Percentiles rank a stretch among this genome's conserved stretches.
Evolutionary conservation across 2,113 vertebrate genomes (phyloP).

Genomic region (Apaloderma vittatum): DNA sequence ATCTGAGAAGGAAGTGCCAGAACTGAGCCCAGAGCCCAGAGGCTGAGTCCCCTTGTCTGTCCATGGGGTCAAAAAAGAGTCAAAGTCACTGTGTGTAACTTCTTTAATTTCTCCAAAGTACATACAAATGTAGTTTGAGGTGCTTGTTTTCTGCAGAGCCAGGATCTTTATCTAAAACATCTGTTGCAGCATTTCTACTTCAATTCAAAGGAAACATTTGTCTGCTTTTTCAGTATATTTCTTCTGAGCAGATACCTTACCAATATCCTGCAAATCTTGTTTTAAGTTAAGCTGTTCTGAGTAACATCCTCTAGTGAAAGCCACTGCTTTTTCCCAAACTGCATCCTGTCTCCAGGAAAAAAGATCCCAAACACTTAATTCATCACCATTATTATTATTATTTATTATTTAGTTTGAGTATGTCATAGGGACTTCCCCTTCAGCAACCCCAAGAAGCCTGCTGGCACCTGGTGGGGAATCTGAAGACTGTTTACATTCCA

Average conservation of each 20-base stretch:
- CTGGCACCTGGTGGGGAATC: slow-evolving; percentile 60
- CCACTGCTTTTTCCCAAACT: not conserved
- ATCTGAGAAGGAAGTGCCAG: not conserved
- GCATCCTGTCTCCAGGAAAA: not conserved
- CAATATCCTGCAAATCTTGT: not conserved
- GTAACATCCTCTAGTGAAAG: not conserved
- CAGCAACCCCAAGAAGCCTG: slow-evolving; percentile 54
- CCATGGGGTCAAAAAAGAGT: not conserved
- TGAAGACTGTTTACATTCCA: slow-evolving; percentile 80
- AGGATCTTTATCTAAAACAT: slow-evolving; percentile 4
- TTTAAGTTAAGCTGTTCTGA: not conserved
- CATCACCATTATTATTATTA: not conserved
- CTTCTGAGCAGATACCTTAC: not conserved
- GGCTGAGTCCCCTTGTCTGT: not conserved
- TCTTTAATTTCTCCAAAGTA: not conserved
- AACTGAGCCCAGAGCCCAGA: not conserved
- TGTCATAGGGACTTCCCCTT: slow-evolving; percentile 57
- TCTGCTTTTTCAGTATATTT: not conserved
- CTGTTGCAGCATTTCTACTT: not conserved
- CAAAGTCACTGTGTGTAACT: not conserved
- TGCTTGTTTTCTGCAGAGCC: not conserved
- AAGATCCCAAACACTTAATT: not conserved
- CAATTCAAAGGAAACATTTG: not conserved
- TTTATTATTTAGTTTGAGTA: not conserved
- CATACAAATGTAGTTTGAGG: rapidly evolving